Evolutionary conservation across 2,888 invertebrate species (phyloP).

Genomic region (Isotomurus palustris): DNA sequence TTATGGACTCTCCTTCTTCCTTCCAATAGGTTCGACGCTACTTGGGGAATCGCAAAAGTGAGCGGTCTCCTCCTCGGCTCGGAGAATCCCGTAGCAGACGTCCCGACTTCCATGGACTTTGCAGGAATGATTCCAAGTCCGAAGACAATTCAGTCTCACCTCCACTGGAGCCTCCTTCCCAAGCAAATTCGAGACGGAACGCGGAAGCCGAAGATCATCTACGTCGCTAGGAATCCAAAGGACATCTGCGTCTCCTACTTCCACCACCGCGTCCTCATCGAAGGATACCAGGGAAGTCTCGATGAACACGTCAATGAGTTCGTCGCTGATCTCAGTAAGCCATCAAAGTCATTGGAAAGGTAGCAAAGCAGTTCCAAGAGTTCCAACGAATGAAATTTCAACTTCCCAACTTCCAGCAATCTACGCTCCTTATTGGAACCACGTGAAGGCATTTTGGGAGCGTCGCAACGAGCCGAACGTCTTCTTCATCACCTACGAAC

Average conservation of each 20-base stretch:
- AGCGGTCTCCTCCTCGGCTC: too few species aligned
- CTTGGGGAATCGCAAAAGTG: not conserved
- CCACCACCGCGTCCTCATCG: constrained; percentile 68
- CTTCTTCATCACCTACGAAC: constrained; percentile 73
- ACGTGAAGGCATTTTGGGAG: constrained; percentile 59
- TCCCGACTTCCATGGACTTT: constrained; percentile 12
- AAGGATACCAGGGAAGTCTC: constrained; percentile 58
- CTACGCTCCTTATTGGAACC: constrained; percentile 31
- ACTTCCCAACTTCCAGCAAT: constrained; percentile 12
- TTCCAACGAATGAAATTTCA: not conserved
- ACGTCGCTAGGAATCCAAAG: constrained; percentile 78
- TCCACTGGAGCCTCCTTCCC: constrained; percentile 20
- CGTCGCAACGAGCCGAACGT: constrained; percentile 65
- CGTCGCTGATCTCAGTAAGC: constrained; percentile 51
- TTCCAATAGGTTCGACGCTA: constrained; percentile 13
- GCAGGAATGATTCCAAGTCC: constrained; percentile 3
- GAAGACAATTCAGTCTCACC: constrained; percentile 19
- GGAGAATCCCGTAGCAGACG: constrained; percentile 7
- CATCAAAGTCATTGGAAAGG: not conserved
- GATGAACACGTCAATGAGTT: constrained; percentile 60
- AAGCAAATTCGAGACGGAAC: constrained; percentile 3
- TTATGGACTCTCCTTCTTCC: not conserved
- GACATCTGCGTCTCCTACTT: constrained; percentile 81
- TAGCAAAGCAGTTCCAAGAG: not conserved
- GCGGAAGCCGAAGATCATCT: constrained; percentile 63